These are phyloP conservation scores for Elephantulus edwardii DNA, from an alignment of 2,113 vertebrate genomes.

Conservation along the genomic window DNA sequence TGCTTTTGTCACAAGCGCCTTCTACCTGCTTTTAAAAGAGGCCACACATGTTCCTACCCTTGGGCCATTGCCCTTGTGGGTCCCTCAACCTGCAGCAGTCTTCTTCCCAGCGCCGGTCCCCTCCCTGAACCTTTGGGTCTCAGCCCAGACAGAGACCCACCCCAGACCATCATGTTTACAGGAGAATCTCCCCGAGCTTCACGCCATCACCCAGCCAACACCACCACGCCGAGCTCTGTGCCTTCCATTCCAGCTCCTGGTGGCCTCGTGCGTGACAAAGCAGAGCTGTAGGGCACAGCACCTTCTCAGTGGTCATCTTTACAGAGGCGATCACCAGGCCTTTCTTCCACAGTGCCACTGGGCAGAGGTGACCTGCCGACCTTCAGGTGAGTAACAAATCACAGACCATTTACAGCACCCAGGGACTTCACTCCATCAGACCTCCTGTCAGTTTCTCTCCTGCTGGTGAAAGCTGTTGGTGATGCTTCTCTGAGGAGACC, in stretches of 20 bases:
- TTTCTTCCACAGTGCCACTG: not conserved
- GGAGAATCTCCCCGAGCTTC: not conserved
- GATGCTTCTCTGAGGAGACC: not conserved
- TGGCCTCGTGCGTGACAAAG: not conserved
- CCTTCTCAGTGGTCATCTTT: not conserved
- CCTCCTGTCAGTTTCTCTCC: not conserved
- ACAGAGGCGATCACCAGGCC: not conserved
- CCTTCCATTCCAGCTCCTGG: not conserved
- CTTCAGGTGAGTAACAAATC: not conserved
- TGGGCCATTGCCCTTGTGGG: not conserved
- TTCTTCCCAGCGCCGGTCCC: not conserved
- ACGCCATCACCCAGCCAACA: not conserved
- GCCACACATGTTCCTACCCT: not conserved
- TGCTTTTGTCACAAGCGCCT: not conserved
- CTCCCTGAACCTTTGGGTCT: not conserved
- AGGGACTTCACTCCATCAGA: not conserved
- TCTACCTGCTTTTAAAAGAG: not conserved
- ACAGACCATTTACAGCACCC: not conserved
- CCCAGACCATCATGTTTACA: not conserved
- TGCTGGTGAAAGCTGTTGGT: not conserved
- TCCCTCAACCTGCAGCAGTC: not conserved
- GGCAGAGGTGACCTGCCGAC: not conserved
- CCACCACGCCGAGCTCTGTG: not conserved
- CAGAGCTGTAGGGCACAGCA: not conserved
- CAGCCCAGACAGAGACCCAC: not conserved